These are phyloP conservation scores for Ophion ventricosus DNA, from an alignment of 2,888 invertebrate genomes.

Conservation along the genomic window DNA sequence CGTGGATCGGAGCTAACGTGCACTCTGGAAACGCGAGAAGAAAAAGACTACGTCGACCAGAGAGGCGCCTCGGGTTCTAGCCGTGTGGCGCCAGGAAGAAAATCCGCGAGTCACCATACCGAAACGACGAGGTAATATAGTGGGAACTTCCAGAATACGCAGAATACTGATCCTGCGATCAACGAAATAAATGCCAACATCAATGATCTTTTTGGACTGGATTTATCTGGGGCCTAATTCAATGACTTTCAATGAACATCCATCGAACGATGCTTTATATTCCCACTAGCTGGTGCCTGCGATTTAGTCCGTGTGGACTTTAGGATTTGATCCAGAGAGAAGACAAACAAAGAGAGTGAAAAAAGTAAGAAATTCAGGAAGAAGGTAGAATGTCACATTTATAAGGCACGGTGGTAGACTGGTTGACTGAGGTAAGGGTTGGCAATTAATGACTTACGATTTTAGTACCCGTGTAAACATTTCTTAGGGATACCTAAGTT, in stretches of 20 bases:
- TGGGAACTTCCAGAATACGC: background rate
- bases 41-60: background rate
- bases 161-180: background rate
- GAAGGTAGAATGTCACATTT: too few species aligned
- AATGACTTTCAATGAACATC: background rate
- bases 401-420: too few species aligned
- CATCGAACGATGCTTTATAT: background rate
- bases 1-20: background rate
- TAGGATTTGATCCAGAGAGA: too few species aligned
- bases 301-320: too few species aligned
- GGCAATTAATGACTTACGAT: too few species aligned
- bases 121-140: conserved; percentile 22
- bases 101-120: conserved; percentile 52
- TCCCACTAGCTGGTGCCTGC: too few species aligned
- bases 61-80: conserved; percentile 28
- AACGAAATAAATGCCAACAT: background rate
- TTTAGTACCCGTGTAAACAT: too few species aligned
- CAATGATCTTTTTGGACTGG: background rate
- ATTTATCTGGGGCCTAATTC: background rate
- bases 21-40: background rate
- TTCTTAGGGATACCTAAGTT: too few species aligned
- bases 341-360: too few species aligned
- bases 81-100: conserved; percentile 43
- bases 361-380: too few species aligned
- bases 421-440: too few species aligned